Percentiles rank a stretch among this genome's conserved stretches.
These are phyloP conservation scores for Epirrhoe alternata DNA, from an alignment of 2,888 invertebrate species.

Conservation along the genomic window DNA sequence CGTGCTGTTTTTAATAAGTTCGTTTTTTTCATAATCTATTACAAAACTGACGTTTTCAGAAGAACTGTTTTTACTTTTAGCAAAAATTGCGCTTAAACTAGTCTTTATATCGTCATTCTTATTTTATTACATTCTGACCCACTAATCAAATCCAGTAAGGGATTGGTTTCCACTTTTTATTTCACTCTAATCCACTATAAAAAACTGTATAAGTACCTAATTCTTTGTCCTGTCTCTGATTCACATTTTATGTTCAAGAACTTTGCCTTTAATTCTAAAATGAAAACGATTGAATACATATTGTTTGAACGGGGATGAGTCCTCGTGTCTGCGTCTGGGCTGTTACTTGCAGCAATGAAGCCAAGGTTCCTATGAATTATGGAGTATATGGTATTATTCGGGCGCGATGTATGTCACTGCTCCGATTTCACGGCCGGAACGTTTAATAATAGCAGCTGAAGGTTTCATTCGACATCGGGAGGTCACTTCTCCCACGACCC, in stretches of 20 bases:
- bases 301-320: conserved; percentile 39
- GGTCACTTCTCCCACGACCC: conserved; percentile 69
- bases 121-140: too few species aligned
- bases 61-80: too few species aligned
- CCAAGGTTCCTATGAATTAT: conserved; percentile 83
- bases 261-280: neutral
- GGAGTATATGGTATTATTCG: conserved; percentile 83
- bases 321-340: conserved; percentile 43
- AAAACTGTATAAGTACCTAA: neutral
- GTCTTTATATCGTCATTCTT: too few species aligned
- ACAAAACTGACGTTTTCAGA: too few species aligned
- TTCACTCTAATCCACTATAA: too few species aligned
- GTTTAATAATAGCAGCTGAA: conserved; percentile 78
- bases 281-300: conserved; percentile 10
- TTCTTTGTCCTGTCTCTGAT: neutral
- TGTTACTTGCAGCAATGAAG: conserved; percentile 64
- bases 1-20: neutral
- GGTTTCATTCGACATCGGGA: conserved; percentile 76
- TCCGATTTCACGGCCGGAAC: conserved; percentile 80
- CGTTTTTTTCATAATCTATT: too few species aligned
- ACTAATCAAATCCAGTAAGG: too few species aligned
- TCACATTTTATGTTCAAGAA: neutral
- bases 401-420: conserved; percentile 78
- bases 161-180: too few species aligned
- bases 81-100: too few species aligned